These are phyloP conservation scores for Columba janthina DNA, from an alignment of 2,113 vertebrate genomes.

Conservation along the genomic window DNA sequence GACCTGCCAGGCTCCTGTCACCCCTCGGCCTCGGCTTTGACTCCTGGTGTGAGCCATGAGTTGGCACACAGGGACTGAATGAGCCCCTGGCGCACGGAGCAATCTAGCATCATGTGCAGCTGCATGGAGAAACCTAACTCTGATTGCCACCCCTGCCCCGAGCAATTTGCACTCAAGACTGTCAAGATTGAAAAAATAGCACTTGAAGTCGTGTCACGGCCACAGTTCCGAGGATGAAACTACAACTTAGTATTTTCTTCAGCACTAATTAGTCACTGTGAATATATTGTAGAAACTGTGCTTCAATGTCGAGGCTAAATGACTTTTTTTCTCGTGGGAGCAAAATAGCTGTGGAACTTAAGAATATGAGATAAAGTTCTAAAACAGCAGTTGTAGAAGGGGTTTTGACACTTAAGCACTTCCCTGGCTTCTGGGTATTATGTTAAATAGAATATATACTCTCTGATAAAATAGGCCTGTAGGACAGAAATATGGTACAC, in stretches of 20 bases:
- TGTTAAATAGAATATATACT: not conserved
- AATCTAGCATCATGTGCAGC: not conserved
- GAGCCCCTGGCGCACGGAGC: not conserved
- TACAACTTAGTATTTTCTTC: slow-evolving; percentile 32
- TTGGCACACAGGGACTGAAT: not conserved
- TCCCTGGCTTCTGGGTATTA: not conserved
- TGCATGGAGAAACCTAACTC: not conserved
- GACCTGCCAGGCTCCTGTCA: not conserved
- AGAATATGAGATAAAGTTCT: slow-evolving; percentile 24
- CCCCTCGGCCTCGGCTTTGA: not conserved
- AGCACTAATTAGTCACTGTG: slow-evolving; percentile 46
- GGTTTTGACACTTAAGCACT: not conserved
- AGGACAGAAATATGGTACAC: not conserved
- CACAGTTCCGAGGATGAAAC: slow-evolving; percentile 8
- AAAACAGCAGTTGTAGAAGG: not conserved
- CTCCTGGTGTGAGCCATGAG: not conserved
- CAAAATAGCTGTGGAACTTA: not conserved
- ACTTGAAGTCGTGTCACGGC: slow-evolving; percentile 7
- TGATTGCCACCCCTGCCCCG: not conserved
- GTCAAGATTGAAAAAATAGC: slow-evolving; percentile 40
- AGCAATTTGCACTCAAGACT: slow-evolving; percentile 15
- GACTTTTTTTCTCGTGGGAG: not conserved
- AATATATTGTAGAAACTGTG: slow-evolving; percentile 26
- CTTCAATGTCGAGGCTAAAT: slow-evolving; percentile 13
- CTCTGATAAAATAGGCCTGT: not conserved